Percentiles rank a stretch among this genome's conserved stretches.
These are phyloP conservation scores for Alloscopus bannaensis DNA, from an alignment of 2,888 invertebrate genomes.

Conservation along the genomic window DNA sequence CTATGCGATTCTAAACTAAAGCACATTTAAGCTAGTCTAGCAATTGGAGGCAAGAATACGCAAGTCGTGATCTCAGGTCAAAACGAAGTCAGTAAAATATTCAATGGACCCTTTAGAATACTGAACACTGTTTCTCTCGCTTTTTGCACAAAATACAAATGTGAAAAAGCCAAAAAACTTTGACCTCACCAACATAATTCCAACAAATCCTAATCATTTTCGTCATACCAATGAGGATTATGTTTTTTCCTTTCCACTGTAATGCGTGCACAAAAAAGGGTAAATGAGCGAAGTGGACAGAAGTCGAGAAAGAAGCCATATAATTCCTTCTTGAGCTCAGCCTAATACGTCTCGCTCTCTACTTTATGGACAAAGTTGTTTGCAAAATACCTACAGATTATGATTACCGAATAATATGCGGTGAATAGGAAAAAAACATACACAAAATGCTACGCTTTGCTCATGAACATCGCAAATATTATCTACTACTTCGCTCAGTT, in stretches of 20 bases:
- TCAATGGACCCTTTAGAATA: too few relatives aligned
- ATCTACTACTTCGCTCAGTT: background rate
- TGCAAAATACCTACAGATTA: too few relatives aligned
- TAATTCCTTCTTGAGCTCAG: too few relatives aligned
- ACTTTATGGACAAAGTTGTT: too few relatives aligned
- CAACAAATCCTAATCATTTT: conserved; percentile 47
- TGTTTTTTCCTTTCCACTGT: conserved; percentile 7
- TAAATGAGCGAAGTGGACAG: conserved; percentile 28
- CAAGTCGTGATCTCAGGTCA: background rate
- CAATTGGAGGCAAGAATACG: too few relatives aligned
- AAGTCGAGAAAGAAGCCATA: conserved; percentile 6
- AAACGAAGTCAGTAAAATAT: conserved; percentile 2
- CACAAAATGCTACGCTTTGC: conserved; percentile 33
- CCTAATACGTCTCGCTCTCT: too few relatives aligned
- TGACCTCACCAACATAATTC: conserved; percentile 36
- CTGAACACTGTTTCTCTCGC: too few relatives aligned
- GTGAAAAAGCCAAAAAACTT: conserved; percentile 23
- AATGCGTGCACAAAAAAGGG: background rate
- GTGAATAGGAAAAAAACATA: background rate
- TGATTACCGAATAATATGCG: background rate
- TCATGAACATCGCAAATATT: conserved; percentile 15
- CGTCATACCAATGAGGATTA: conserved; percentile 24
- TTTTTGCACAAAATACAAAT: conserved; percentile 16
- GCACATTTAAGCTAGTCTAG: background rate
- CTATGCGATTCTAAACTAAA: background rate